Evolutionary conservation across 1,140 invertebrate genomes (phyloP), one percentile per base, ranked within the genome.

Genomic region (Cotesia chilonis): DNA sequence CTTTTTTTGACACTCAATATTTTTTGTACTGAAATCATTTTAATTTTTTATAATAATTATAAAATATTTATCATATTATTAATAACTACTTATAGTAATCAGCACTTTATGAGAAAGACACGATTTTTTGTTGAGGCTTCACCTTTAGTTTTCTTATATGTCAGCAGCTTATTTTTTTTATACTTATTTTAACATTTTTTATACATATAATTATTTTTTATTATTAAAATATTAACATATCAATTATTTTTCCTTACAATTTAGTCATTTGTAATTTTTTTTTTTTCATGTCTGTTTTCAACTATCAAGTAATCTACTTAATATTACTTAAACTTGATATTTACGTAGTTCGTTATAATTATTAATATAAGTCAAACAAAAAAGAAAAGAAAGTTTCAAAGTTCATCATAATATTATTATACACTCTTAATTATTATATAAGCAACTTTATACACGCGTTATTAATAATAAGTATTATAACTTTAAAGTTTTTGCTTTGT

Each of bases 391-490:
- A 35, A 47, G n/a, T 55, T 66, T 59, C 47, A 57, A 75, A 68
- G 66, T 68, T 41, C 69, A 74, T 47, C 10, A 47, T 47, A 10
- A 64, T 59, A 68, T 59, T 69, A 75, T 75, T 71, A 65, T 72
- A 75, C 74, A 73, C 68, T 72, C 74, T 60, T 72, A 75, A 68
- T 65, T 17, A 61, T 54, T 47, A 82, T 75, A 82, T 83, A 75
- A 85, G 85, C 80, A 84, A 85, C 81, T 87, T 86, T 87, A 83
- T 87, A 86, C 85, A 87, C 80, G 80, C 82, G 80, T 74, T 76
- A 82, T 80, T 80, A 74, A 78, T 69, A 75, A 80, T 47, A 47
- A 47, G 6, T 9, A 47, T 47, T 47, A 47, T 47, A 47, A 47
- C 41, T 47, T 47, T 47, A 47, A 47, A 47, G 41, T 47, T 47